Evolutionary conservation across 2,113 vertebrate genomes (phyloP).

Genomic region (Hippoglossus stenolepis): DNA sequence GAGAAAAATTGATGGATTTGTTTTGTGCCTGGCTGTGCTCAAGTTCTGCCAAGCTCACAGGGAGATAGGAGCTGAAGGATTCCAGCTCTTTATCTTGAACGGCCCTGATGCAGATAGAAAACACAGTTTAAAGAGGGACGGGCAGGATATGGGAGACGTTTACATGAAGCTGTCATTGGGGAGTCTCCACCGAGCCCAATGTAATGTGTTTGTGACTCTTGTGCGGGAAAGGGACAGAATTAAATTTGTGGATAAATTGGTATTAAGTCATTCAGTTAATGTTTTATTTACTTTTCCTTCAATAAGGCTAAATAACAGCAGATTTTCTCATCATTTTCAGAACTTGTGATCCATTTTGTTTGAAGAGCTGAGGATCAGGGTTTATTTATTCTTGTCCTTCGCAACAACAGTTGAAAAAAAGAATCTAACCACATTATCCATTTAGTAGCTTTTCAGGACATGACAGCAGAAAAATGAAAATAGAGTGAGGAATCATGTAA

Average conservation of each 20-base stretch:
- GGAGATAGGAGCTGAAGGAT: slow-evolving; percentile 58
- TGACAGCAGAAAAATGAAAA: background rate
- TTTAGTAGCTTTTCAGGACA: background rate
- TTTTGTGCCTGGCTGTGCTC: slow-evolving; percentile 42
- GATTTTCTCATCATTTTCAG: background rate
- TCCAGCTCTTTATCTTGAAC: slow-evolving; percentile 48
- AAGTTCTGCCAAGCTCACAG: slow-evolving; percentile 38
- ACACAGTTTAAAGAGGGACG: slow-evolving; percentile 33
- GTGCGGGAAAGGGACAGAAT: background rate
- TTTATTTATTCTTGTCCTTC: background rate
- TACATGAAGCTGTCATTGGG: slow-evolving; percentile 40
- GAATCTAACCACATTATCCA: background rate
- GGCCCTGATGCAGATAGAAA: slow-evolving; percentile 28
- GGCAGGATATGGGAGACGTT: slow-evolving; percentile 21
- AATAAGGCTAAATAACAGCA: background rate
- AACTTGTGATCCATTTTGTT: background rate
- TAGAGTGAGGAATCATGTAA: background rate
- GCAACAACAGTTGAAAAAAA: background rate
- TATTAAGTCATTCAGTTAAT: background rate
- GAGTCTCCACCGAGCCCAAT: background rate
- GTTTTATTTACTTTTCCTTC: background rate
- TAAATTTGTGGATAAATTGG: background rate
- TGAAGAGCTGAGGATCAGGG: background rate
- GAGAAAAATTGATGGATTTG: slow-evolving; percentile 53
- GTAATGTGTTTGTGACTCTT: background rate